Conservation (phyloP, 2,888 invertebrate species). For the Exephanes ischioxanthus region DNA sequence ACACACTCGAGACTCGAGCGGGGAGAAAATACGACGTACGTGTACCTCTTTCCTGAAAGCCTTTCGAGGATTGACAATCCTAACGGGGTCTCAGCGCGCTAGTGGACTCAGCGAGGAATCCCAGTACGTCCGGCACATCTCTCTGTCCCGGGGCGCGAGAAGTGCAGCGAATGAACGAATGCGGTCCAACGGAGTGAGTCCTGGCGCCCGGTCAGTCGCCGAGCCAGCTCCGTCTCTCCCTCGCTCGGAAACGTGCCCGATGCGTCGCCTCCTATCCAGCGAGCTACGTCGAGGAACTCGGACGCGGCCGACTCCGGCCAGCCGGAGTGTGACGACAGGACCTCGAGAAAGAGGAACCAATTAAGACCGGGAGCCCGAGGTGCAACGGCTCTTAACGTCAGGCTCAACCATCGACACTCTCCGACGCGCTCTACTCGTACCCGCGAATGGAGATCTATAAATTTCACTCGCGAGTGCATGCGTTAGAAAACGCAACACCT, state of each 20-base stretch:
- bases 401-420: conserved; percentile 53
- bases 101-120: conserved; percentile 37
- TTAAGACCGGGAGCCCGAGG: conserved; percentile 62
- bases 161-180: conserved; percentile 38
- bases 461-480: conserved; percentile 49
- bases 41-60: conserved; percentile 41
- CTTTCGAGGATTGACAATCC: conserved; percentile 77
- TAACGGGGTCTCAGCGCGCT: conserved; percentile 73
- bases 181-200: conserved; percentile 28
- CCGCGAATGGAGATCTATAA: conserved; percentile 44
- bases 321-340: conserved; percentile 52
- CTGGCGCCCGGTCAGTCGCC: conserved; percentile 31
- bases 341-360: conserved; percentile 38
- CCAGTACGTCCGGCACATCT: conserved; percentile 74
- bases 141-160: conserved; percentile 52
- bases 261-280: conserved; percentile 41
- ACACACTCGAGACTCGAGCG: conserved; percentile 24
- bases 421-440: conserved; percentile 39
- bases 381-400: conserved; percentile 67
- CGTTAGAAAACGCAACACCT: conserved; percentile 45
- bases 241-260: conserved; percentile 44
- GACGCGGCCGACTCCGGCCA: conserved; percentile 25
- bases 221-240: conserved; percentile 22
- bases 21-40: conserved; percentile 53
- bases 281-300: conserved; percentile 31